Evolutionary conservation across 2,888 invertebrate genomes (phyloP), one percentile per base, ranked within the genome.

Genomic region (Blastobasis adustella): DNA sequence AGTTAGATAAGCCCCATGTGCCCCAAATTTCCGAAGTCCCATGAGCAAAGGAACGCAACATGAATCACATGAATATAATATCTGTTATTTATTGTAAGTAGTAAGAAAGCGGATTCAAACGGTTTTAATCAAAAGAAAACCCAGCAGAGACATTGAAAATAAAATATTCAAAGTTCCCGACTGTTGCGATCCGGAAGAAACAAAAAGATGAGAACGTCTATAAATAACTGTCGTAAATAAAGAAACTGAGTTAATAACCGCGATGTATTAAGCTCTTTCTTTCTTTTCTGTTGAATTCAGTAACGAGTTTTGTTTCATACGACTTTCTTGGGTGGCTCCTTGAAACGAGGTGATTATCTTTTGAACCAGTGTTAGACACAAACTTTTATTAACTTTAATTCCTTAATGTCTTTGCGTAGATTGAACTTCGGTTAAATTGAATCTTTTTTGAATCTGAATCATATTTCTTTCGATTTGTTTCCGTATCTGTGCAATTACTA

Each of bases 61-160:
- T 23, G 23, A 23, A 23, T 23, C 23, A 23, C 23, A 23, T 23
- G 23, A 23, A 23, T 23, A 23, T 23, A 23, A 23, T 23, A 23
- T 23, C 23, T 23, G 23, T 23, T 23, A 23, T 23, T 23, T 23
- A 23, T 23, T 23, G 23, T 23, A 23, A 23, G 23, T 23, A 23
- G 23, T 23, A 23, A 23, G 3, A 10, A 4, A 4, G 23, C 5
- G 6, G 38, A 38, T 46, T 46, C 51, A 45, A 52, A 45, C 37
- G 36, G 37, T 46, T 49, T 54, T 48, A 54, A 54, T 54, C 50
- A 50, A 49, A 50, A 46, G 46, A 50, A 53, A 50, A 41, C 23
- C 43, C 23, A 49, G 45, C 49, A 45, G 36, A 47, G 39, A 9
- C 6, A 45, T 23, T 23, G 42, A 37, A 40, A 49, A 53, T 53